Conservation (phyloP, 1,140 invertebrate species). For the Akabosia matsudoensis region DNA sequence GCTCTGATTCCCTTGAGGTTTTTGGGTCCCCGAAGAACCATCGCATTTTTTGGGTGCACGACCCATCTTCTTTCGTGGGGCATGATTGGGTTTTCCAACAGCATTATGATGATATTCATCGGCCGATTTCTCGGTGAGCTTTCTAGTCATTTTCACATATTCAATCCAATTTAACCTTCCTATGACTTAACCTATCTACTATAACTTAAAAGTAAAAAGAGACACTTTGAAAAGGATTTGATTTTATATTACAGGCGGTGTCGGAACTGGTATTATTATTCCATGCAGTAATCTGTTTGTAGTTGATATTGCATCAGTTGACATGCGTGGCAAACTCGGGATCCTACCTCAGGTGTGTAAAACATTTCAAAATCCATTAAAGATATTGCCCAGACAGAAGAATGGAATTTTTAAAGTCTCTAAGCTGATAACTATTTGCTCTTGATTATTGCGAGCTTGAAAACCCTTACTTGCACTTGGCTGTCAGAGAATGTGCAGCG, state of each 20-base stretch:
- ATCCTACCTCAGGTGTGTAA: constrained; percentile 40
- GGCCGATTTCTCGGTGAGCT: constrained; percentile 35
- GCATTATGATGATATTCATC: constrained; percentile 27
- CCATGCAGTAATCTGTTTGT: constrained; percentile 31
- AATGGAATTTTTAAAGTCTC: no score
- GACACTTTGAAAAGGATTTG: no score
- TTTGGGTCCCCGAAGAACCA: constrained; percentile 31
- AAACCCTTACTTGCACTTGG: no score
- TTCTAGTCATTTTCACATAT: background rate
- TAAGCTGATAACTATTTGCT: no score
- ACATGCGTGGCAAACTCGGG: constrained; percentile 33
- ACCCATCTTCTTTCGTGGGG: constrained; percentile 31
- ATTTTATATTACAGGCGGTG: constrained; percentile 30
- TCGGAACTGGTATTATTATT: constrained; percentile 35
- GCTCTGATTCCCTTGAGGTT: constrained; percentile 13
- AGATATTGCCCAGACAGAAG: no score
- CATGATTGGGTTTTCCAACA: constrained; percentile 29
- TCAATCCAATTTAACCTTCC: background rate
- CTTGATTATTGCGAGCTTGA: no score
- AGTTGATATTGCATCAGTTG: constrained; percentile 30
- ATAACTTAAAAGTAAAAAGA: no score
- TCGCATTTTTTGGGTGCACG: constrained; percentile 27
- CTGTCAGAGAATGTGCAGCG: no score
- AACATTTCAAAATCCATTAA: no score
- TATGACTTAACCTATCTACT: background rate